Conservation (phyloP, 2,888 invertebrate genomes). For the Laspeyria flexula region DNA sequence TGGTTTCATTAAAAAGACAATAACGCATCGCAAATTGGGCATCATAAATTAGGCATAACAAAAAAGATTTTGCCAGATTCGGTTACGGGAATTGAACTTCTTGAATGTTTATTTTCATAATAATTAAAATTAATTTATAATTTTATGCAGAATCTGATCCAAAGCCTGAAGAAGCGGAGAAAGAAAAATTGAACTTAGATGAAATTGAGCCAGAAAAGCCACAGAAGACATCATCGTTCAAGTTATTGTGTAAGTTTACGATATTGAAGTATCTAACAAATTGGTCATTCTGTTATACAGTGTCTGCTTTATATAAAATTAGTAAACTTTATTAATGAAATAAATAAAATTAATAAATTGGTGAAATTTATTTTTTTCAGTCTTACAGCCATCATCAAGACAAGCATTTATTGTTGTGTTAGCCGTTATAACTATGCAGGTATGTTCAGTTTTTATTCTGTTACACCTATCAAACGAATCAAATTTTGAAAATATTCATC, state of each 20-base stretch:
- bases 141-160: constrained; percentile 52
- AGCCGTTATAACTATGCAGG: constrained; percentile 62
- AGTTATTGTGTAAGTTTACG: constrained; percentile 61
- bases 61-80: too few relatives aligned
- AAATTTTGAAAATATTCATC: too few relatives aligned
- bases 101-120: too few relatives aligned
- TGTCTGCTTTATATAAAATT: too few relatives aligned
- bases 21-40: too few relatives aligned
- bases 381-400: constrained; percentile 56
- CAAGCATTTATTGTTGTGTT: constrained; percentile 66
- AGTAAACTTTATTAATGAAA: too few relatives aligned
- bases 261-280: not conserved
- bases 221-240: constrained; percentile 55
- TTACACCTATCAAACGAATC: too few relatives aligned
- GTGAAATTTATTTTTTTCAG: constrained; percentile 44
- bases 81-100: too few relatives aligned
- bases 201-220: constrained; percentile 36
- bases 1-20: too few relatives aligned
- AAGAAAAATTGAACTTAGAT: constrained; percentile 62
- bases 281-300: not conserved
- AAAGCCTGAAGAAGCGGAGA: constrained; percentile 64
- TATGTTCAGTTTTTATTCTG: constrained; percentile 33
- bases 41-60: too few relatives aligned
- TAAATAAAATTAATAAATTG: too few relatives aligned
- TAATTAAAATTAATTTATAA: not conserved